Percentiles rank a stretch among this genome's conserved stretches.
Conservation (phyloP, 2,888 invertebrate species). For the Amblyjoppa fuscipennis region DNA sequence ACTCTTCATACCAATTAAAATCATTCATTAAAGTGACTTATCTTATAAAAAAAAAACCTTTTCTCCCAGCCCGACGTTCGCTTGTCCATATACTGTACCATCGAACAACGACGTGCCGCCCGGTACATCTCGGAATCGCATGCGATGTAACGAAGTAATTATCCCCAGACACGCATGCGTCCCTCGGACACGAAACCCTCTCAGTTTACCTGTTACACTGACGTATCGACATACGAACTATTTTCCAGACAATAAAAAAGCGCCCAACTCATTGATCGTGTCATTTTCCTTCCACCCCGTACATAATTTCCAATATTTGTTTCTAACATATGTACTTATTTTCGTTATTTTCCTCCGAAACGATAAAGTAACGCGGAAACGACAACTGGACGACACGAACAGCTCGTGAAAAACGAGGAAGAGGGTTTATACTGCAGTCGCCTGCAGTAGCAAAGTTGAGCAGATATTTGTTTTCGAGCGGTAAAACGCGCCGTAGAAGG, state of each 20-base stretch:
- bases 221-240: background rate
- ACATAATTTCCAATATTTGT: background rate
- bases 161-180: conserved; percentile 12
- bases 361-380: conserved; percentile 35
- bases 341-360: conserved; percentile 17
- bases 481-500: conserved; percentile 38
- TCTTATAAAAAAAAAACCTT: background rate
- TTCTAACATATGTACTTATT: background rate
- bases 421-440: conserved; percentile 12
- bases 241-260: background rate
- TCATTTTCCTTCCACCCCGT: background rate
- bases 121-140: conserved; percentile 6
- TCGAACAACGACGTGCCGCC: conserved; percentile 8
- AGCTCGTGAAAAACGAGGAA: conserved; percentile 55
- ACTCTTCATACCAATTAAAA: background rate
- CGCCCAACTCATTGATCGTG: background rate
- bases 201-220: conserved; percentile 35
- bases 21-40: background rate
- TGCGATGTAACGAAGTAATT: conserved; percentile 43
- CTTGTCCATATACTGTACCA: background rate
- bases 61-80: background rate
- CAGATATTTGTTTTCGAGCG: conserved; percentile 66
- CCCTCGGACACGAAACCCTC: background rate
- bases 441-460: conserved; percentile 57
- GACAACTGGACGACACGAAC: conserved; percentile 56